A percentile compares a stretch with the other conserved stretches of the same genome.
Conservation (phyloP, 1,140 invertebrate genomes). For the Cheumatopsyche charites region DNA sequence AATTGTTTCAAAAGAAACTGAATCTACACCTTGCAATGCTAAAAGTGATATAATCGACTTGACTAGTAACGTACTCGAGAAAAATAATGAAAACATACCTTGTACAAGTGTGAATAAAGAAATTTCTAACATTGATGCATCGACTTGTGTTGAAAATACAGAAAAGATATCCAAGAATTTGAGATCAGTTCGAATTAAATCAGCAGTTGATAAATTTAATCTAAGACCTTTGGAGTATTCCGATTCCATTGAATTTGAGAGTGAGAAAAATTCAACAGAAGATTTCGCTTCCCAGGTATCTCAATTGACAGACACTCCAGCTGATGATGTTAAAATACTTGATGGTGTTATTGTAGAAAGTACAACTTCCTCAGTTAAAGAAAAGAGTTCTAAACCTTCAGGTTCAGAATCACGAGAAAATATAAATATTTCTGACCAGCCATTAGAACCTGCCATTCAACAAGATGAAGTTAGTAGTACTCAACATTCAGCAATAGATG, state of each 20-base stretch:
- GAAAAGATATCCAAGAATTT: conserved; percentile 40
- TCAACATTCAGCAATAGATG: conserved; percentile 37
- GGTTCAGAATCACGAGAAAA: background rate
- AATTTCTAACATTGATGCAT: conserved; percentile 9
- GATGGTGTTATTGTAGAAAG: background rate
- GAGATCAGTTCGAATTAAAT: conserved; percentile 40
- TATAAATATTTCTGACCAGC: background rate
- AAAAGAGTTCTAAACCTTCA: background rate
- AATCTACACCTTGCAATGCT: background rate
- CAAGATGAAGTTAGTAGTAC: conserved; percentile 47
- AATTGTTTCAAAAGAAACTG: background rate
- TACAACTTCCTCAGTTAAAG: background rate
- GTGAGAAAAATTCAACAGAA: background rate
- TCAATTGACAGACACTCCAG: background rate
- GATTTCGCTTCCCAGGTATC: no score
- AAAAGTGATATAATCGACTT: conserved; percentile 25
- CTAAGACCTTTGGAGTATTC: conserved; percentile 11
- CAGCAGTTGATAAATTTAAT: conserved; percentile 34
- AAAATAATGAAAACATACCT: conserved; percentile 2
- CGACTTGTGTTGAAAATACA: background rate
- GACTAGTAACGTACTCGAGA: background rate
- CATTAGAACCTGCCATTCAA: conserved; percentile 40
- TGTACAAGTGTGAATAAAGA: background rate
- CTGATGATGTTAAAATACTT: background rate
- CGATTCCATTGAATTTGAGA: background rate